Conservation (phyloP, 2,888 invertebrate genomes). For the Limulus polyphemus region DNA sequence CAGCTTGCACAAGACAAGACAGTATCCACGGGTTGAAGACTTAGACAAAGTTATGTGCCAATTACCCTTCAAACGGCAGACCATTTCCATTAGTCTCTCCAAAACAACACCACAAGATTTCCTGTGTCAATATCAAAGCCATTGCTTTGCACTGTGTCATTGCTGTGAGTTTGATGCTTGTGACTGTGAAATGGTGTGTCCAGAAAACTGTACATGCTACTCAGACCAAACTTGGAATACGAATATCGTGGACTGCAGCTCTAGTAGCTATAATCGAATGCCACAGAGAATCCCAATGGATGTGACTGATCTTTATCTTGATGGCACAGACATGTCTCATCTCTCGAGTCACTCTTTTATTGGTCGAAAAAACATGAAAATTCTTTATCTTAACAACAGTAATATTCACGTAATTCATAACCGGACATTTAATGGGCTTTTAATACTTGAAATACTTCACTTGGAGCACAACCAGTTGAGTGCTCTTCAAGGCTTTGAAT, state of each 20-base stretch:
- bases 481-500: slow-evolving; percentile 61
- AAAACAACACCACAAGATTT: slow-evolving; percentile 70
- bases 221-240: slow-evolving; percentile 76
- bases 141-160: slow-evolving; percentile 74
- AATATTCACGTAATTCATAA: slow-evolving; percentile 66
- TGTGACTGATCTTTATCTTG: slow-evolving; percentile 72
- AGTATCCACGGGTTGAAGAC: slow-evolving; percentile 68
- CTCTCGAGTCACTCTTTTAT: slow-evolving; percentile 72
- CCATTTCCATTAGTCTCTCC: slow-evolving; percentile 57
- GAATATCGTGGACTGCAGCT: slow-evolving; percentile 69
- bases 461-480: slow-evolving; percentile 59
- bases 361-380: slow-evolving; percentile 61
- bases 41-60: slow-evolving; percentile 69
- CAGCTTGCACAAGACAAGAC: slow-evolving; percentile 48
- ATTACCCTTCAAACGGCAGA: slow-evolving; percentile 61
- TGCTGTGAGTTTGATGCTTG: slow-evolving; percentile 85
- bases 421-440: slow-evolving; percentile 69
- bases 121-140: slow-evolving; percentile 67
- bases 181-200: slow-evolving; percentile 85
- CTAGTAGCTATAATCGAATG: slow-evolving; percentile 42
- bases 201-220: slow-evolving; percentile 73
- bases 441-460: slow-evolving; percentile 58
- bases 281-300: slow-evolving; percentile 80
- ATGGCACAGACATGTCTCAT: slow-evolving; percentile 63
- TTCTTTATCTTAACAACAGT: slow-evolving; percentile 62